Percentiles rank a stretch among this genome's conserved stretches.
Evolutionary conservation across 2,113 vertebrate genomes (phyloP).

Genomic region (Pterocles burchelli): DNA sequence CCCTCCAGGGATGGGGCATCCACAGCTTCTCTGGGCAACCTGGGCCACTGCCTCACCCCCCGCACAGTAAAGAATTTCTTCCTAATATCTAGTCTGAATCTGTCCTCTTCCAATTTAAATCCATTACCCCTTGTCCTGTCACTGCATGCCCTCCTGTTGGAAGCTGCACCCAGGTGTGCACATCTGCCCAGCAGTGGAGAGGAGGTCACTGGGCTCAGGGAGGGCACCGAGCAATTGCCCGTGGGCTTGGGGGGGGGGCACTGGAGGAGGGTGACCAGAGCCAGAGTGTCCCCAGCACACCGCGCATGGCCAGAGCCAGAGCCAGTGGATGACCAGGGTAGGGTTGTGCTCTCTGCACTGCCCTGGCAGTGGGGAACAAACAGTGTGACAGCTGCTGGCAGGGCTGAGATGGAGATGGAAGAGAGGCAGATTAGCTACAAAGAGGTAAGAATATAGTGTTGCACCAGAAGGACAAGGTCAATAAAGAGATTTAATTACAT

Average conservation of each 20-base stretch:
- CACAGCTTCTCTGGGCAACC: too few relatives aligned
- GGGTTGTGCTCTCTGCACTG: not conserved
- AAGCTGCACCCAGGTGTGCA: not conserved
- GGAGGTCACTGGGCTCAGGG: not conserved
- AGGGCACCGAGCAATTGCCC: not conserved
- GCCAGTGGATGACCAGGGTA: not conserved
- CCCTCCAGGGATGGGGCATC: too few relatives aligned
- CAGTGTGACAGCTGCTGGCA: not conserved
- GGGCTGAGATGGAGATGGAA: not conserved
- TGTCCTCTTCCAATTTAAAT: too few relatives aligned
- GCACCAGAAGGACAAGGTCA: not conserved
- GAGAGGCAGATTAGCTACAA: not conserved
- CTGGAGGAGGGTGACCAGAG: not conserved
- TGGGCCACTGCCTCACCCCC: too few relatives aligned
- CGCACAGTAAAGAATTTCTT: too few relatives aligned
- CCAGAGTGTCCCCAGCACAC: not conserved
- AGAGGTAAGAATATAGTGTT: not conserved
- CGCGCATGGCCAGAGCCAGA: fast-evolving
- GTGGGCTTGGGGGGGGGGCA: not conserved
- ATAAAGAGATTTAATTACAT: not conserved
- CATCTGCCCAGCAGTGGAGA: fast-evolving
- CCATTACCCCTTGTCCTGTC: too few relatives aligned
- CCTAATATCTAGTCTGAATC: too few relatives aligned
- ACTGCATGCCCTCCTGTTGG: not conserved
- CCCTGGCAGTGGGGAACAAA: not conserved